phyloP scores from a whole-genome alignment of 2,113 vertebrate genomes.

The Pampusana beccarii region DNA sequence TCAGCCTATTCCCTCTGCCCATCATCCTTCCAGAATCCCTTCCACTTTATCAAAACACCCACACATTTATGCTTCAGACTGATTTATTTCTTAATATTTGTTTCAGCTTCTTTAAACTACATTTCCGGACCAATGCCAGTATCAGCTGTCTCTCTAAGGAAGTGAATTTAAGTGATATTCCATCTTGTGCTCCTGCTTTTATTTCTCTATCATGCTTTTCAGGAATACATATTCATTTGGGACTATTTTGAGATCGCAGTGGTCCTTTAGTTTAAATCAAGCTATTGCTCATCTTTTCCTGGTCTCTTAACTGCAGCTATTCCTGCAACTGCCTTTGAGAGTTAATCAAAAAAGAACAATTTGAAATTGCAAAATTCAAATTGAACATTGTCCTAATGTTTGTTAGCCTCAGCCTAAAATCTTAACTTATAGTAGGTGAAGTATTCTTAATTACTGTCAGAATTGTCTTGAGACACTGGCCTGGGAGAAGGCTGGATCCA shows the following conservation, averaged over 20 bases:
- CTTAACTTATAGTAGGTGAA: not conserved
- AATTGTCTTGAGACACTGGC: not conserved
- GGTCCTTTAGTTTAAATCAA: not conserved
- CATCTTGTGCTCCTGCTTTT: not conserved
- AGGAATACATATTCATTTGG: not conserved
- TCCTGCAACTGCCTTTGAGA: not conserved
- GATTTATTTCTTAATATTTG: slow-evolving; percentile 10
- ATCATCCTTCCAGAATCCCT: not conserved
- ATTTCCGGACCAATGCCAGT: not conserved
- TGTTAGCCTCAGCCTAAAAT: not conserved
- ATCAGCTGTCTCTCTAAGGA: not conserved
- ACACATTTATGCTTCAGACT: not conserved
- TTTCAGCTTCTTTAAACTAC: not conserved
- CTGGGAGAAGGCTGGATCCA: not conserved
- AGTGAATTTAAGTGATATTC: not conserved
- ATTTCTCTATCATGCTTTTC: not conserved
- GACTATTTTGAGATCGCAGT: not conserved
- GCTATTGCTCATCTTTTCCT: not conserved
- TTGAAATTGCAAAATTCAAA: not conserved
- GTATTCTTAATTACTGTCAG: not conserved
- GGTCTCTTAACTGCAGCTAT: not conserved
- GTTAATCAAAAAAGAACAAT: not conserved
- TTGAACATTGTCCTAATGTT: not conserved
- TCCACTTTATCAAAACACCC: not conserved
- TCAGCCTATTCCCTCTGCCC: not conserved